Conservation (phyloP, 2,113 vertebrate genomes). For the Chaenocephalus aceratus region DNA sequence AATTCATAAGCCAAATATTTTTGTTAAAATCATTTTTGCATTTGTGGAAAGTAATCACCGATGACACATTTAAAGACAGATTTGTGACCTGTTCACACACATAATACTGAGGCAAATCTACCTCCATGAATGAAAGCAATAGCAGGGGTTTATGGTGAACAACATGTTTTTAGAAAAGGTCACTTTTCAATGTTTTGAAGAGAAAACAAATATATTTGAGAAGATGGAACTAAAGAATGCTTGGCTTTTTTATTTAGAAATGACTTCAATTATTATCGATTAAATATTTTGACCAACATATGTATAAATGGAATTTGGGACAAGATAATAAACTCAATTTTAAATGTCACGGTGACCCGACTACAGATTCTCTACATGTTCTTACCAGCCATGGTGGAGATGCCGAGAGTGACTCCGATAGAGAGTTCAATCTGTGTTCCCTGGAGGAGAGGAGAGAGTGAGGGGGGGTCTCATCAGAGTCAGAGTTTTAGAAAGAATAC, state of each 20-base stretch:
- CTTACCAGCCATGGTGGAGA: slow-evolving; percentile 98
- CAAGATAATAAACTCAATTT: background rate
- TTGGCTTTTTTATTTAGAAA: background rate
- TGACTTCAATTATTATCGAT: background rate
- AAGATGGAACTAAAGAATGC: background rate
- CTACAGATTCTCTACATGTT: background rate
- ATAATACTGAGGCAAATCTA: background rate
- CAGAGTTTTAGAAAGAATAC: background rate
- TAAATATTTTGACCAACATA: background rate
- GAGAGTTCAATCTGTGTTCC: slow-evolving; percentile 97
- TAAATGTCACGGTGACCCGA: background rate
- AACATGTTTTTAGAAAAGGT: too few species aligned
- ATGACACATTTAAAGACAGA: background rate
- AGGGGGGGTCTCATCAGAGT: background rate
- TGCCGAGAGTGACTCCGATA: slow-evolving; percentile 95
- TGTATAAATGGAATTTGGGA: background rate
- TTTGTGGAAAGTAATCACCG: too few species aligned
- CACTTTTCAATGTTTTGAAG: too few species aligned
- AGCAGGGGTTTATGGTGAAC: too few species aligned
- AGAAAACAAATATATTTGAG: background rate
- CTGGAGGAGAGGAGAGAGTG: slow-evolving; percentile 77
- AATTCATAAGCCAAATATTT: too few species aligned
- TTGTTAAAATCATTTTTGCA: too few species aligned
- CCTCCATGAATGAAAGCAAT: background rate
- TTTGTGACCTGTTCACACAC: background rate